Evolutionary conservation across 2,113 vertebrate genomes (phyloP), one percentile per base, ranked within the genome.

Genomic region (Haplochromis burtoni): DNA sequence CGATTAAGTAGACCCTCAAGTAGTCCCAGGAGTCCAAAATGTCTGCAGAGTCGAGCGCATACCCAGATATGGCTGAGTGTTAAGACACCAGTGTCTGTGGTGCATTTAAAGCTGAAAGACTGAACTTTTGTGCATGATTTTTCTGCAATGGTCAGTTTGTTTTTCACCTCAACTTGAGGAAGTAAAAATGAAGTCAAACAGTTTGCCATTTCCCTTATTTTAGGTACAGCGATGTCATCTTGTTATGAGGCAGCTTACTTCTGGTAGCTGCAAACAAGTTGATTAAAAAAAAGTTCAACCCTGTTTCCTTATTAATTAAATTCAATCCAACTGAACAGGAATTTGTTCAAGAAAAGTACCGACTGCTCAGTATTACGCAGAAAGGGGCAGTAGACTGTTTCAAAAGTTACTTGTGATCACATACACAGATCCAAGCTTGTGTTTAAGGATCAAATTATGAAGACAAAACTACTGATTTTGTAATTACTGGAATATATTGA

Each of bases 401-500:
- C 4, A 82, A 87, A 83, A 10, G 51, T 83, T 31, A 31, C 42
- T 31, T 19, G 71, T 49, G 42, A 86, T 88, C 63, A 17, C 93
- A 33, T n/a, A 12, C 31, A 88, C 63, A 63, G 78, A 82, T 82
- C 73, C 79, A 59, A 66, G 90, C 86, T 89, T 81, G 85, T 89
- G 82, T 87, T 87, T 86, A 86, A 93, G 66, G 35, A 88, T 59
- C 73, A 81, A 80, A 88, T 87, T 88, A 93, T 88, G 76, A 87
- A 92, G 81, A 88, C 7, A 84, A 85, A 95, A 96, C 96, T 96
- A 96, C 96, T 96, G 96, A 96, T 96, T 96, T 96, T 96, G 94
- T 96, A 95, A 96, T 95, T 96, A 94, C 94, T 95, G 94, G 93
- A 96, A 92, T 92, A 95, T 93, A 96, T 87, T 95, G 93, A 96